These are phyloP conservation scores for Lasioglossum villosulum DNA, from an alignment of 2,888 invertebrate species.

Conservation along the genomic window DNA sequence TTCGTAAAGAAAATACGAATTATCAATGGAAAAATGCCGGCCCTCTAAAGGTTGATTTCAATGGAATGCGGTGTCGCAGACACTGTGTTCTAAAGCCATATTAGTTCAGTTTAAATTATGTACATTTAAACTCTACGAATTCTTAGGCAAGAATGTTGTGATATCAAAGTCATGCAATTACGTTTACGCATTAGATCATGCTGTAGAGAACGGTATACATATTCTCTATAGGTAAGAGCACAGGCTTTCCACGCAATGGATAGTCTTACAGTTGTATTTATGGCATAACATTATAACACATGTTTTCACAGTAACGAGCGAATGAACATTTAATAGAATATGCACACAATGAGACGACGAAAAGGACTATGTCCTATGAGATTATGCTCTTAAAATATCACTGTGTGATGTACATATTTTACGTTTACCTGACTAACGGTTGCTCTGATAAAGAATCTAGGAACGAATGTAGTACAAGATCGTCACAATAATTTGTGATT, in stretches of 20 bases:
- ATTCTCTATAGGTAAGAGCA: conserved; percentile 38
- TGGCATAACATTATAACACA: conserved; percentile 28
- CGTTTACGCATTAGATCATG: conserved; percentile 49
- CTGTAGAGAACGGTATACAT: conserved; percentile 42
- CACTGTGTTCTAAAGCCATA: conserved; percentile 13
- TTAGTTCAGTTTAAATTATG: conserved; percentile 34
- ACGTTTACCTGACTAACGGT: conserved; percentile 41
- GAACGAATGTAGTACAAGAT: neutral
- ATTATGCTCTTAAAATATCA: conserved; percentile 49
- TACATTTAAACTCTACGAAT: conserved; percentile 36
- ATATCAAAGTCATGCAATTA: conserved; percentile 49
- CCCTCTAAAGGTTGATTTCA: neutral
- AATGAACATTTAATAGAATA: conserved; percentile 24
- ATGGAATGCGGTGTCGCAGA: neutral
- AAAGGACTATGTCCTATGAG: conserved; percentile 36
- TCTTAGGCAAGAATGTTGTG: conserved; percentile 44
- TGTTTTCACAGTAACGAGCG: conserved; percentile 22
- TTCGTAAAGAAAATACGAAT: neutral
- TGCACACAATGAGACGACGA: conserved; percentile 36
- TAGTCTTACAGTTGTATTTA: conserved; percentile 30
- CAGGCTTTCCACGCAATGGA: conserved; percentile 32
- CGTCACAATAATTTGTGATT: conserved; percentile 8
- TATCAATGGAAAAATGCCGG: neutral
- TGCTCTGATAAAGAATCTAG: conserved; percentile 37
- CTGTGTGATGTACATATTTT: conserved; percentile 63